These are phyloP conservation scores for Antitype chi DNA, from an alignment of 2,888 invertebrate species.

Conservation along the genomic window DNA sequence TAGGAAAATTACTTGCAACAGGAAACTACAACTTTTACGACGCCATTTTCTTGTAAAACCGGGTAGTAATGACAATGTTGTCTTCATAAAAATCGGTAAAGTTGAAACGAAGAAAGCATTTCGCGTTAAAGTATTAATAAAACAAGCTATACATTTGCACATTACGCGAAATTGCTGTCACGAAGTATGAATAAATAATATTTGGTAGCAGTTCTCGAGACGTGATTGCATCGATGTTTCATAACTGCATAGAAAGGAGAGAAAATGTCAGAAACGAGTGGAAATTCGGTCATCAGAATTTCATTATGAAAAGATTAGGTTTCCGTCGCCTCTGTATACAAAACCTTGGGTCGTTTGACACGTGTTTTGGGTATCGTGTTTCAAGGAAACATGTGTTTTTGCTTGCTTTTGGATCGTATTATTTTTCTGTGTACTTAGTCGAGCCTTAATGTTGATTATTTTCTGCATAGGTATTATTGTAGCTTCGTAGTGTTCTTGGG, in stretches of 20 bases:
- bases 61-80: constrained; percentile 47
- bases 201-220: not conserved
- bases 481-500: not conserved
- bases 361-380: constrained; percentile 10
- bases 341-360: constrained; percentile 14
- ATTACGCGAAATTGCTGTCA: not conserved
- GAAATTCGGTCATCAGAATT: constrained; percentile 51
- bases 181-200: constrained; percentile 4
- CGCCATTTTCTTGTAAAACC: constrained; percentile 38
- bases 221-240: constrained; percentile 30
- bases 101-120: constrained; percentile 37
- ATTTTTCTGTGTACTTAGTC: constrained; percentile 1
- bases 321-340: constrained; percentile 24
- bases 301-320: constrained; percentile 58
- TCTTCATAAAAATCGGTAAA: constrained; percentile 56
- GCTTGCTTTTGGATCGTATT: not conserved
- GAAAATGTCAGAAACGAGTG: constrained; percentile 27
- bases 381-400: constrained; percentile 9
- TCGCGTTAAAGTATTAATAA: constrained; percentile 30
- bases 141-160: not conserved
- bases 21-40: constrained; percentile 53
- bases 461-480: not conserved
- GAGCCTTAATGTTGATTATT: constrained; percentile 4
- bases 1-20: constrained; percentile 53
- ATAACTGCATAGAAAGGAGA: constrained; percentile 28